These are phyloP conservation scores for Rhodophaea formosa DNA, from an alignment of 2,888 invertebrate genomes.

Conservation along the genomic window DNA sequence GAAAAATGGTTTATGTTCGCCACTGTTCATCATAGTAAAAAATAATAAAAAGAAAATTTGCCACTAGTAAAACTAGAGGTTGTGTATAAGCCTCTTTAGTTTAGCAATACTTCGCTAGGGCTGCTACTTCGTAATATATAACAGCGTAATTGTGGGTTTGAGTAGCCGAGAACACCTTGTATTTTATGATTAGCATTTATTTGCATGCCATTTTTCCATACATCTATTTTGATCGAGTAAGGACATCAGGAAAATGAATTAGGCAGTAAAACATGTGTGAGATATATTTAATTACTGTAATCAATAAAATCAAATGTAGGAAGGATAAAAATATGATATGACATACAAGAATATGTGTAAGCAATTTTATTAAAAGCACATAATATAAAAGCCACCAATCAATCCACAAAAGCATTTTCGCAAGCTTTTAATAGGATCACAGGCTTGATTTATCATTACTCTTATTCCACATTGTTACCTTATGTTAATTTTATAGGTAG, in stretches of 20 bases:
- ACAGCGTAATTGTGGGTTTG: constrained; percentile 20
- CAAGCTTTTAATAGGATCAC: no score
- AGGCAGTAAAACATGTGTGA: not conserved
- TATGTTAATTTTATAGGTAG: no score
- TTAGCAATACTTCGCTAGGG: constrained; percentile 10
- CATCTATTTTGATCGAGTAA: constrained; percentile 1
- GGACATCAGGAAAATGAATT: constrained; percentile 3
- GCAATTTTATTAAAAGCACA: no score
- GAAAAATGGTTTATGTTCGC: no score
- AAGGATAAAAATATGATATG: not conserved
- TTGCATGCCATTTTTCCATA: constrained; percentile 13
- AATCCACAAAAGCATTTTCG: no score
- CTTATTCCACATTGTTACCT: no score
- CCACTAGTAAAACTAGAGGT: no score
- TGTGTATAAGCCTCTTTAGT: not conserved
- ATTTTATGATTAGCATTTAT: constrained; percentile 12
- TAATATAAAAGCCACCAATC: no score
- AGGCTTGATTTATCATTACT: no score
- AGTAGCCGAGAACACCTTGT: constrained; percentile 15
- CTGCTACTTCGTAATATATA: constrained; percentile 22
- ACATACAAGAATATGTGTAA: not conserved
- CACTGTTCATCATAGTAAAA: no score
- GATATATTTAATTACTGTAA: not conserved
- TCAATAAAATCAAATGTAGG: not conserved
- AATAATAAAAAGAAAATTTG: no score